These are phyloP conservation scores for Leptopilina myrica DNA, from an alignment of 2,888 invertebrate species.

Conservation along the genomic window DNA sequence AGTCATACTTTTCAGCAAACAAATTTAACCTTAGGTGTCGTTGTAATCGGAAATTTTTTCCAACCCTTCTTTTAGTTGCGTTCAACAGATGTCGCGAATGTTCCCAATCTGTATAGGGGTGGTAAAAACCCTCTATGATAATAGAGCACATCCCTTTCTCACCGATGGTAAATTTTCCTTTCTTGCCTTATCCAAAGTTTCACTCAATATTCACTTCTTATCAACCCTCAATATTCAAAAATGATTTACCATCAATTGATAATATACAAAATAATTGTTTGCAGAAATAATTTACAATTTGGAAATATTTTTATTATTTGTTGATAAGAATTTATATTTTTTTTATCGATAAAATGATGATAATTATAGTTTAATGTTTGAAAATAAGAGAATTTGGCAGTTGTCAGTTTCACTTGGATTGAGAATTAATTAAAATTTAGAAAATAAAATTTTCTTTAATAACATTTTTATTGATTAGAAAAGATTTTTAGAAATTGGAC, in stretches of 20 bases:
- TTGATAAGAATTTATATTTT: too few relatives aligned
- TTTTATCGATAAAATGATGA: too few relatives aligned
- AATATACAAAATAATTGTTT: background rate
- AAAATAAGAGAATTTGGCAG: too few relatives aligned
- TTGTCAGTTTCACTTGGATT: too few relatives aligned
- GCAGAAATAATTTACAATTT: too few relatives aligned
- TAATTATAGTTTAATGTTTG: too few relatives aligned
- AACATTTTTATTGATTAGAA: too few relatives aligned
- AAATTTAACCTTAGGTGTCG: slow-evolving; percentile 17
- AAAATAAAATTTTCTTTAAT: too few relatives aligned
- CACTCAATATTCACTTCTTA: background rate
- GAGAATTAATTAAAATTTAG: too few relatives aligned
- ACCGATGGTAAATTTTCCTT: slow-evolving; percentile 16
- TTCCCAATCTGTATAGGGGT: slow-evolving; percentile 4
- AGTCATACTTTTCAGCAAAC: slow-evolving; percentile 38
- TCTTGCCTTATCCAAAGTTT: background rate
- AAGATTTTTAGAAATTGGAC: too few relatives aligned
- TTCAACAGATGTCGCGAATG: slow-evolving; percentile 19
- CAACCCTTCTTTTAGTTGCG: background rate
- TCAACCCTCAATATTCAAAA: slow-evolving; percentile 5
- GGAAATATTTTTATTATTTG: too few relatives aligned
- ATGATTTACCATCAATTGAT: background rate
- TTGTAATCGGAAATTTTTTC: slow-evolving; percentile 15
- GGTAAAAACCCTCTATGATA: slow-evolving; percentile 4
- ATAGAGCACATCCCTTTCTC: background rate